Evolutionary conservation across 2,113 vertebrate species (phyloP).

Genomic region (Nibea albiflora): DNA sequence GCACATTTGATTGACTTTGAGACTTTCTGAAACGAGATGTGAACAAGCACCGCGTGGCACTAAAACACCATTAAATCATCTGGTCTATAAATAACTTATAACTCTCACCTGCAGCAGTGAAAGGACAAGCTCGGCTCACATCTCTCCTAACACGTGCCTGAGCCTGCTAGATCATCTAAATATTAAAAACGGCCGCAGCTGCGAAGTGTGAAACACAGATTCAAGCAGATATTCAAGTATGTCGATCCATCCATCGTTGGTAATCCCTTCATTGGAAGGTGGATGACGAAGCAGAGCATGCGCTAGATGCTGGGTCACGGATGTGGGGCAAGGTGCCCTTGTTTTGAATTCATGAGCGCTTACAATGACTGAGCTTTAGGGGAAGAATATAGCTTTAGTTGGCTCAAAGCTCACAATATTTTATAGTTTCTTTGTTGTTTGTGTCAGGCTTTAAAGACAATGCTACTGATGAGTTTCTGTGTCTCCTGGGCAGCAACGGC

Average conservation of each 20-base stretch:
- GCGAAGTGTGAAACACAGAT: conserved; percentile 21
- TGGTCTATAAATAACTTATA: conserved; percentile 60
- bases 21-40: conserved; percentile 36
- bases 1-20: conserved; percentile 25
- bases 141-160: conserved; percentile 14
- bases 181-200: conserved; percentile 38
- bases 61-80: conserved; percentile 42
- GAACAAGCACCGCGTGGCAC: conserved; percentile 19
- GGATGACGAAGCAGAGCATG: neutral
- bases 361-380: neutral
- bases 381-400: neutral
- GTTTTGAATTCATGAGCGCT: neutral
- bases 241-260: neutral
- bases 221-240: neutral
- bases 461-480: neutral
- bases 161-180: conserved; percentile 31
- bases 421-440: neutral
- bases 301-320: neutral
- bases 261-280: neutral
- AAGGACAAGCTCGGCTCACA: conserved; percentile 16
- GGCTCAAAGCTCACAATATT: neutral
- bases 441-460: neutral
- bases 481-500: neutral
- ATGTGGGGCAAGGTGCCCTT: neutral
- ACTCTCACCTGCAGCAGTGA: conserved; percentile 54